Percentiles rank a stretch among this genome's conserved stretches.
Evolutionary conservation across 2,888 invertebrate genomes (phyloP).

Genomic region (Aphodius granarius): DNA sequence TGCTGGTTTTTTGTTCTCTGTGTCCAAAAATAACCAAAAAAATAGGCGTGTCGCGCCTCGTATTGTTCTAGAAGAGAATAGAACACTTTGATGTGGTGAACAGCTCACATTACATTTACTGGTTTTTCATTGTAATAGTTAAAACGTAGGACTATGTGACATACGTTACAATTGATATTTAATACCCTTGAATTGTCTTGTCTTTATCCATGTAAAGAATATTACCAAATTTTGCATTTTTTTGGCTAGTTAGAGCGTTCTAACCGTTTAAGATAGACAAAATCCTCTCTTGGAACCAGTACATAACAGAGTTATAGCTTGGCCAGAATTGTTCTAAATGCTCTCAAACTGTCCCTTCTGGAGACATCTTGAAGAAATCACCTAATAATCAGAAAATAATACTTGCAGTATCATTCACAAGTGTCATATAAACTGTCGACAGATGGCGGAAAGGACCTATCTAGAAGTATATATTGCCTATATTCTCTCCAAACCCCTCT

Average conservation of each 20-base stretch:
- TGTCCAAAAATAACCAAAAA: neutral
- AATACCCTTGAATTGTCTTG: too few species aligned
- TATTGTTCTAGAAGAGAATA: neutral
- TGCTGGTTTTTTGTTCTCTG: neutral
- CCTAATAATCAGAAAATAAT: constrained; percentile 15
- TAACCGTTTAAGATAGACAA: too few species aligned
- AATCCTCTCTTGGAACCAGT: too few species aligned
- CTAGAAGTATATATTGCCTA: constrained; percentile 31
- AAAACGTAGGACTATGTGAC: too few species aligned
- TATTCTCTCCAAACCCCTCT: constrained; percentile 36
- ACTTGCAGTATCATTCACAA: constrained; percentile 8
- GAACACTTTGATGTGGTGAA: neutral
- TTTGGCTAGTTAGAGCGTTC: too few species aligned
- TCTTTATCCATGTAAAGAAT: too few species aligned
- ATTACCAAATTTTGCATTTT: too few species aligned
- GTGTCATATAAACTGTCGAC: constrained; percentile 25
- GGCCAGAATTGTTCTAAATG: too few species aligned
- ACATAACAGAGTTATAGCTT: too few species aligned
- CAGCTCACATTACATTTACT: neutral
- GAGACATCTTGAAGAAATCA: too few species aligned
- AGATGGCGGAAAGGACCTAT: constrained; percentile 27
- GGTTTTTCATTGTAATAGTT: neutral
- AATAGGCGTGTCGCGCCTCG: neutral
- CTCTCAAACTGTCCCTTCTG: too few species aligned
- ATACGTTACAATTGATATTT: too few species aligned